phyloP scores from a whole-genome alignment of 2,888 invertebrate species.

The Noctuana brunneofusca region DNA sequence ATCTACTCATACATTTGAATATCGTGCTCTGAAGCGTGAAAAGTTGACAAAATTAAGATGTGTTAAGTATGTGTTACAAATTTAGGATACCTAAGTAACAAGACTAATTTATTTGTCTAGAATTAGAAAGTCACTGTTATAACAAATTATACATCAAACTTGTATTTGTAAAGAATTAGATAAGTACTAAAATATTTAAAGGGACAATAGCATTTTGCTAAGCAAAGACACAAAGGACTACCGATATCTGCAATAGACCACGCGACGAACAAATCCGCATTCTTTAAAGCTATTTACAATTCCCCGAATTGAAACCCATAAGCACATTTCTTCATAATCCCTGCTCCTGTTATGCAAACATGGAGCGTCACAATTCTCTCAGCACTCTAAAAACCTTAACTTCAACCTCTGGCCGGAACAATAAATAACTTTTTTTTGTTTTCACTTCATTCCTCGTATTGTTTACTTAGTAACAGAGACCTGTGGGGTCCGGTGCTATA shows the following conservation, averaged over 20 bases:
- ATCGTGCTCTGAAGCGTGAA: too few species aligned
- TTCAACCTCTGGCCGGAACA: conserved; percentile 50
- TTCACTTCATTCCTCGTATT: conserved; percentile 46
- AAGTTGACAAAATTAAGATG: too few species aligned
- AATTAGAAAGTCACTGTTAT: too few species aligned
- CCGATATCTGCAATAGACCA: conserved; percentile 1
- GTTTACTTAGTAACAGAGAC: conserved; percentile 52
- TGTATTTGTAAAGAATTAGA: too few species aligned
- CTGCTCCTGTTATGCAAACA: conserved; percentile 34
- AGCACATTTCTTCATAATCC: conserved; percentile 30
- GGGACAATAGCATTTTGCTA: background rate
- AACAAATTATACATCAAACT: too few species aligned
- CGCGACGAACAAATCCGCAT: conserved; percentile 23
- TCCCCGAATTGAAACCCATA: conserved; percentile 23
- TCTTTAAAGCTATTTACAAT: conserved; percentile 17
- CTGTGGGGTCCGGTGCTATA: conserved; percentile 47
- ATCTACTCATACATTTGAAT: too few species aligned
- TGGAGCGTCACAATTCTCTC: conserved; percentile 31
- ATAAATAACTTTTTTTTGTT: conserved; percentile 46
- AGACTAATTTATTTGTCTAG: background rate
- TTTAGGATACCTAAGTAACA: too few species aligned
- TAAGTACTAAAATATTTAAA: background rate
- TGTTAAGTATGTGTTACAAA: too few species aligned
- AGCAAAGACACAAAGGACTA: background rate
- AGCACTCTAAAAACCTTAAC: conserved; percentile 41